Percentiles rank a stretch among this genome's conserved stretches.
phyloP scores from a whole-genome alignment of 2,797 vertebrate genomes.

The Morus bassanus region DNA sequence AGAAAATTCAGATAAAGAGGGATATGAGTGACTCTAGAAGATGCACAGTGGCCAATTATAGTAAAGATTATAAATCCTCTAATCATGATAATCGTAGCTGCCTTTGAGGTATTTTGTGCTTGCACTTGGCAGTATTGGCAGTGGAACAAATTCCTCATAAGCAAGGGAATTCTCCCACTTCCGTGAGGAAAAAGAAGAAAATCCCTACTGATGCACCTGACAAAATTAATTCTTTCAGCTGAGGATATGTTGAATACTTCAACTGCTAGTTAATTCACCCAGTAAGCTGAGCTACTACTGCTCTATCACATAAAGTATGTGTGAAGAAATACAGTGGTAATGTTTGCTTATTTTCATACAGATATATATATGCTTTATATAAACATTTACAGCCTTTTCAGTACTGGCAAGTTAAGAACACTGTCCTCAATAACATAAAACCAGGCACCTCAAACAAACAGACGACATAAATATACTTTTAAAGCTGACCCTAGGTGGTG shows the following conservation, averaged over 20 bases:
- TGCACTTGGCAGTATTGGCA: not conserved
- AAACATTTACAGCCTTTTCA: not conserved
- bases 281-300: not conserved
- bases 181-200: not conserved
- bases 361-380: not conserved
- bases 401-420: not conserved
- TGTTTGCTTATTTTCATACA: not conserved
- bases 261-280: not conserved
- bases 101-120: not conserved
- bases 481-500: constrained; percentile 52
- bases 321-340: not conserved
- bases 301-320: not conserved
- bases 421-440: not conserved
- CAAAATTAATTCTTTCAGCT: not conserved
- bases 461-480: not conserved
- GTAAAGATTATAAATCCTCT: not conserved
- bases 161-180: not conserved
- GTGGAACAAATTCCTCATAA: not conserved
- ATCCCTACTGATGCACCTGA: not conserved
- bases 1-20: not conserved
- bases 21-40: not conserved
- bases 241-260: not conserved
- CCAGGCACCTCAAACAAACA: not conserved
- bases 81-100: not conserved
- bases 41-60: not conserved